phyloP scores from a whole-genome alignment of 2,113 vertebrate species.

The Otus sunia region DNA sequence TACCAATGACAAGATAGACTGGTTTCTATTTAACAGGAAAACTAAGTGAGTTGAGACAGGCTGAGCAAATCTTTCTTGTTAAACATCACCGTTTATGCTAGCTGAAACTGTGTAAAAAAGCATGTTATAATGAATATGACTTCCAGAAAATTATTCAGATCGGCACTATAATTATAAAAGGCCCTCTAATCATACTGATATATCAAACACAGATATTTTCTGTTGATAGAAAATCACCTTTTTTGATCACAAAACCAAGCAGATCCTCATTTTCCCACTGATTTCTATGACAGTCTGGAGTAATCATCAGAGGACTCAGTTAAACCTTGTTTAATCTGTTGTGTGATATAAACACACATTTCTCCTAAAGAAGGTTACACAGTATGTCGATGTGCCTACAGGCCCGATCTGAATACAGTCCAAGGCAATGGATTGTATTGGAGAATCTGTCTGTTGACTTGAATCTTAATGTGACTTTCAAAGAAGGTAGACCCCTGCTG shows the following conservation, averaged over 20 bases:
- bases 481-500: slow-evolving; percentile 6
- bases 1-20: not conserved
- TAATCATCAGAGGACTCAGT: not conserved
- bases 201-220: not conserved
- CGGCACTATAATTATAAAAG: not conserved
- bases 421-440: not conserved
- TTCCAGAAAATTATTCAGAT: slow-evolving; percentile 1
- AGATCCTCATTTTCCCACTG: not conserved
- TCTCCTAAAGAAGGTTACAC: not conserved
- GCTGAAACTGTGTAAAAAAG: slow-evolving; percentile 1
- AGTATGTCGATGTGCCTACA: not conserved
- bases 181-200: not conserved
- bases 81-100: not conserved
- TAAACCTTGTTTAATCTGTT: not conserved
- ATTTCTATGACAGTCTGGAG: not conserved
- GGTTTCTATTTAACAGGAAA: slow-evolving; percentile 1
- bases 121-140: not conserved
- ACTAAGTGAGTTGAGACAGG: not conserved
- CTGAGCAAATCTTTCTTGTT: not conserved
- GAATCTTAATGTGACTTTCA: slow-evolving; percentile 2
- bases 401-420: not conserved
- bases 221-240: not conserved
- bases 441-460: not conserved
- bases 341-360: not conserved
- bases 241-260: not conserved